A percentile compares a stretch with the other conserved stretches of the same genome.
These are phyloP conservation scores for Oscheius sp. DNA, from an alignment of 2,888 invertebrate genomes.

Conservation along the genomic window DNA sequence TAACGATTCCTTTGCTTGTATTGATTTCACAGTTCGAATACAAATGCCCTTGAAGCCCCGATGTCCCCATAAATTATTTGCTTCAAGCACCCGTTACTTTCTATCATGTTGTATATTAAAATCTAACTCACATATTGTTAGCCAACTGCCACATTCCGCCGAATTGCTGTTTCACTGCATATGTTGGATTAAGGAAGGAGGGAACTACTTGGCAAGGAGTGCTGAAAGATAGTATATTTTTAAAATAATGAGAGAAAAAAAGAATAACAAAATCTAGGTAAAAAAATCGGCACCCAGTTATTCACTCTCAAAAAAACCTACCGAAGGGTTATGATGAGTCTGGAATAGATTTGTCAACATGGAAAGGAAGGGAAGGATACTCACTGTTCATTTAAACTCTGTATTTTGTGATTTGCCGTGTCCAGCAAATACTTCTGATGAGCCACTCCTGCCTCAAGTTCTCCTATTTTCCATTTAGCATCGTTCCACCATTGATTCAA, in stretches of 20 bases:
- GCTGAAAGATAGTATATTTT: constrained; percentile 15
- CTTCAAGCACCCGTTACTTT: too few species aligned
- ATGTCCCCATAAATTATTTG: too few species aligned
- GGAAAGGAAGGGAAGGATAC: neutral
- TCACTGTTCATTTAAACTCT: constrained; percentile 49
- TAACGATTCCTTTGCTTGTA: neutral
- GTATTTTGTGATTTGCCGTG: constrained; percentile 49
- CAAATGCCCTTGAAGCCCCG: neutral
- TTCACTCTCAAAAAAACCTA: constrained; percentile 2
- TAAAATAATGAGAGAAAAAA: neutral
- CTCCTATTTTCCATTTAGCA: constrained; percentile 62
- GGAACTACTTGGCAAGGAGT: constrained; percentile 9
- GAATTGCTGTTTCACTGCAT: constrained; percentile 11
- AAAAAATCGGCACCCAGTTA: neutral
- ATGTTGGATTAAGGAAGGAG: constrained; percentile 8
- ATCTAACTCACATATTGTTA: constrained; percentile 1
- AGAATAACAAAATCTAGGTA: neutral
- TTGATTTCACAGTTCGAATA: neutral
- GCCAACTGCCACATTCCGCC: constrained; percentile 30
- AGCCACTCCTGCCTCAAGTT: constrained; percentile 56
- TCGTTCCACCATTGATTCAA: constrained; percentile 61
- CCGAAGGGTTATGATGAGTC: constrained; percentile 32
- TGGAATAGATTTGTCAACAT: neutral
- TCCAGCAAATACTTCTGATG: constrained; percentile 56
- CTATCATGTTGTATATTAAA: too few species aligned